These are phyloP conservation scores for Drosophila mulleri DNA, from an alignment of 2,888 invertebrate genomes.

Conservation along the genomic window DNA sequence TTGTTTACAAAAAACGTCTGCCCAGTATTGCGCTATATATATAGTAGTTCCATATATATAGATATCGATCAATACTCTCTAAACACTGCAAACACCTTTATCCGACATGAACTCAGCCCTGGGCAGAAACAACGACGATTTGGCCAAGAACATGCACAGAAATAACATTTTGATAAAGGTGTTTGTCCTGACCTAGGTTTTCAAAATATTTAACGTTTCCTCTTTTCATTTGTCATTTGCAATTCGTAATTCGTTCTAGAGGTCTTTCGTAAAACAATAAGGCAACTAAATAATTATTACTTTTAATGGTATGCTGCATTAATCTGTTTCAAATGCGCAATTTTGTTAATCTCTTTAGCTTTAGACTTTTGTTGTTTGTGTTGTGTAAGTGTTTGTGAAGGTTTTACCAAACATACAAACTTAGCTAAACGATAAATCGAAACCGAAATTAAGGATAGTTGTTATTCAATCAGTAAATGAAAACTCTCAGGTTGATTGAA, in stretches of 20 bases:
- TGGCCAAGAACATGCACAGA: slow-evolving; percentile 82
- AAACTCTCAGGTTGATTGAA: slow-evolving; percentile 2
- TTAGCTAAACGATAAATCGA: slow-evolving; percentile 42
- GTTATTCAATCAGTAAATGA: slow-evolving; percentile 1
- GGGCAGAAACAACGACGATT: slow-evolving; percentile 84
- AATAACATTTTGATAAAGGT: slow-evolving; percentile 73
- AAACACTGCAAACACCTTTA: slow-evolving; percentile 69
- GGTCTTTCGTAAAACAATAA: slow-evolving; percentile 12
- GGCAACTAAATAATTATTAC: slow-evolving; percentile 24
- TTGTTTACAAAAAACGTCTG: slow-evolving; percentile 85
- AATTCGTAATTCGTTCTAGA: background rate
- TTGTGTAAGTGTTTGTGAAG: slow-evolving; percentile 54
- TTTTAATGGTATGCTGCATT: slow-evolving; percentile 16
- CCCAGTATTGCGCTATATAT: slow-evolving; percentile 81
- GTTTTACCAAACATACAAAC: slow-evolving; percentile 42
- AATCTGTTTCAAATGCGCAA: slow-evolving; percentile 37
- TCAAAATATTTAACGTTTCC: slow-evolving; percentile 28
- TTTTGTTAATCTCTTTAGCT: slow-evolving; percentile 37
- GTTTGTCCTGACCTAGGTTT: slow-evolving; percentile 41
- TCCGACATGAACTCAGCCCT: slow-evolving; percentile 84
- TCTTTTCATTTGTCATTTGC: background rate
- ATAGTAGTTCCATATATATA: slow-evolving; percentile 44
- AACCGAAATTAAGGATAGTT: slow-evolving; percentile 41
- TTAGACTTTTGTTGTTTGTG: slow-evolving; percentile 56
- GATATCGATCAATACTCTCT: slow-evolving; percentile 12